Evolutionary conservation across 2,113 vertebrate genomes (phyloP).

Genomic region (Pristiophorus japonicus): DNA sequence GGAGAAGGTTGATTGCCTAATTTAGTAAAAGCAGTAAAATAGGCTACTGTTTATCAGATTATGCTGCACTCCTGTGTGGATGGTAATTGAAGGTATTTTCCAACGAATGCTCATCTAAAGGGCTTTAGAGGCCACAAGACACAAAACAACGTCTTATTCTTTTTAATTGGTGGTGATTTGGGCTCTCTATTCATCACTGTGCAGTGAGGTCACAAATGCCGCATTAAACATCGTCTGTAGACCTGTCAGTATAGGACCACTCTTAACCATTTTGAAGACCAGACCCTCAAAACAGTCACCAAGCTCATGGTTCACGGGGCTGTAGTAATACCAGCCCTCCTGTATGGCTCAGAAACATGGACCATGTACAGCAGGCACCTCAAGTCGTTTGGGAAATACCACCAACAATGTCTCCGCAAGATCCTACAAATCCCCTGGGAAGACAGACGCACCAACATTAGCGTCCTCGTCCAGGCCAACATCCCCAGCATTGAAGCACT

Average conservation of each 20-base stretch:
- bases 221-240: not conserved
- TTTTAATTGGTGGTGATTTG: not conserved
- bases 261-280: too few relatives aligned
- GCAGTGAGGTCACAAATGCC: not conserved
- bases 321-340: too few relatives aligned
- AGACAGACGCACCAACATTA: too few relatives aligned
- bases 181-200: not conserved
- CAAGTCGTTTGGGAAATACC: too few relatives aligned
- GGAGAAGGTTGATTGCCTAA: not conserved
- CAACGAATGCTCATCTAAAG: not conserved
- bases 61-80: not conserved
- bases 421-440: too few relatives aligned
- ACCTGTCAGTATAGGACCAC: not conserved
- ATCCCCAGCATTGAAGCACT: too few relatives aligned
- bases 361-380: too few relatives aligned
- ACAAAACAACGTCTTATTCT: not conserved
- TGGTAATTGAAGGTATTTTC: not conserved
- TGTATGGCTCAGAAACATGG: too few relatives aligned
- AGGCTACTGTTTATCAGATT: not conserved
- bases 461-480: too few relatives aligned
- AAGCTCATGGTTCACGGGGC: too few relatives aligned
- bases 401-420: too few relatives aligned
- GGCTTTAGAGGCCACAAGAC: not conserved
- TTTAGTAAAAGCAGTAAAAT: not conserved
- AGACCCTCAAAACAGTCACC: too few relatives aligned